A percentile compares a stretch with the other conserved stretches of the same genome.
phyloP scores from a whole-genome alignment of 53 echinoderm and acorn worm species.

The Apostichopus leukothele region DNA sequence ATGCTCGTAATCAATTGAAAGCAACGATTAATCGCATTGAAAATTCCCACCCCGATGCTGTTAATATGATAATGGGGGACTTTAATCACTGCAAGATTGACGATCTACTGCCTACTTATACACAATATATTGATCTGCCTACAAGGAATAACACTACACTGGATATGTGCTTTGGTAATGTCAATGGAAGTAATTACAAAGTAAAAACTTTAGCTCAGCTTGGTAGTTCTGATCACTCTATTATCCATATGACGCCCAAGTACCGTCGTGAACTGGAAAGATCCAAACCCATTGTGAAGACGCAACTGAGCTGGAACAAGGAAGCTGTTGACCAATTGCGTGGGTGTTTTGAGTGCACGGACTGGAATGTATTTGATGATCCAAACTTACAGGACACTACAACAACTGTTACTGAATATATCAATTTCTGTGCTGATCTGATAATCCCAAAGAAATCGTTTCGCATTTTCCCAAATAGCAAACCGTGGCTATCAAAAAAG shows the following conservation, averaged over 20 bases:
- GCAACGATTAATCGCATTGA: slow-evolving; percentile 14
- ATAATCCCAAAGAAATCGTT: neutral
- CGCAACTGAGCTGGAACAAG: slow-evolving; percentile 7
- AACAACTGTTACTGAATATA: slow-evolving; percentile 35
- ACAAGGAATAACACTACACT: neutral
- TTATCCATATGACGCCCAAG: slow-evolving; percentile 5
- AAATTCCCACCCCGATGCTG: slow-evolving; percentile 34
- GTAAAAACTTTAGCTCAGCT: slow-evolving; percentile 16
- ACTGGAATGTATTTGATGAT: slow-evolving; percentile 19
- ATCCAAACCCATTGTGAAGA: slow-evolving; percentile 30
- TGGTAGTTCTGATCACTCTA: slow-evolving; percentile 29
- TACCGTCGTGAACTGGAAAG: slow-evolving; percentile 31
- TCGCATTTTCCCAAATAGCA: slow-evolving; percentile 14
- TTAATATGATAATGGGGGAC: slow-evolving; percentile 26
- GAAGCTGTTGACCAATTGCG: slow-evolving; percentile 13
- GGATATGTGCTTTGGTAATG: neutral
- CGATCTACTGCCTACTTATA: neutral
- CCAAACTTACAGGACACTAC: slow-evolving; percentile 24
- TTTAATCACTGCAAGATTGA: slow-evolving; percentile 33
- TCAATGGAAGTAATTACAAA: neutral
- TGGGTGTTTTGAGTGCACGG: slow-evolving; percentile 21
- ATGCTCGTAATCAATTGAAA: slow-evolving; percentile 4
- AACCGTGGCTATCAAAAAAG: neutral
- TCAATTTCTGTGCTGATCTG: slow-evolving; percentile 26
- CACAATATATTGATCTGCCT: neutral